Percentiles rank a stretch among this genome's conserved stretches.
Conservation (phyloP, 2,797 vertebrate genomes). For the Bradypodion pumilum region DNA sequence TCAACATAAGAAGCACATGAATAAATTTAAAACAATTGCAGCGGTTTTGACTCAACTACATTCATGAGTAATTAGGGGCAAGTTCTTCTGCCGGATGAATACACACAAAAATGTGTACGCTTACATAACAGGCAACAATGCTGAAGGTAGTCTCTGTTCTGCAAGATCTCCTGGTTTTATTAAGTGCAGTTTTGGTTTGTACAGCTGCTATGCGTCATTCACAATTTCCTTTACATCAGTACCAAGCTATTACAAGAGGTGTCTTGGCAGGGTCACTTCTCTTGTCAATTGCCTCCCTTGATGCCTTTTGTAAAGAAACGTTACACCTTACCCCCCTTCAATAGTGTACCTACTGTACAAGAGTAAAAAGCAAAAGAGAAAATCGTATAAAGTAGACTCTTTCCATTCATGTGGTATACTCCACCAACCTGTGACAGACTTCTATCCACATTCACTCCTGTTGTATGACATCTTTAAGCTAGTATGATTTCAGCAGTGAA, state of each 20-base stretch:
- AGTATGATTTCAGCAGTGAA: not conserved
- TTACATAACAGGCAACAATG: not conserved
- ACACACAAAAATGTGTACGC: not conserved
- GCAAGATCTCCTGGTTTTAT: constrained; percentile 8
- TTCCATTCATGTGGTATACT: not conserved
- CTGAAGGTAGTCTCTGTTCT: not conserved
- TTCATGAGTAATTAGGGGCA: not conserved
- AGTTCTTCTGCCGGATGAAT: not conserved
- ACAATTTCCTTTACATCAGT: not conserved
- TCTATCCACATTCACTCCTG: not conserved
- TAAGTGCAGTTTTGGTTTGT: not conserved
- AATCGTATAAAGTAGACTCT: not conserved
- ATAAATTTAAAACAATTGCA: not conserved
- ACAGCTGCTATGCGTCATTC: not conserved
- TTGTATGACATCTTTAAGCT: not conserved
- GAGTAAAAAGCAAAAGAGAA: not conserved
- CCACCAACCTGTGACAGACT: not conserved
- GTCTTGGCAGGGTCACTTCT: not conserved
- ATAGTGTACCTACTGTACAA: not conserved
- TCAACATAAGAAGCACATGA: not conserved
- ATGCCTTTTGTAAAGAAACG: not conserved
- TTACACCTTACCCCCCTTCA: not conserved
- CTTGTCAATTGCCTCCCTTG: not conserved
- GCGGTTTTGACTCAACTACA: not conserved
- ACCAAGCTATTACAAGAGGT: not conserved